Evolutionary conservation across 2,797 vertebrate genomes (phyloP).

Genomic region (Periophthalmus magnuspinnatus): DNA sequence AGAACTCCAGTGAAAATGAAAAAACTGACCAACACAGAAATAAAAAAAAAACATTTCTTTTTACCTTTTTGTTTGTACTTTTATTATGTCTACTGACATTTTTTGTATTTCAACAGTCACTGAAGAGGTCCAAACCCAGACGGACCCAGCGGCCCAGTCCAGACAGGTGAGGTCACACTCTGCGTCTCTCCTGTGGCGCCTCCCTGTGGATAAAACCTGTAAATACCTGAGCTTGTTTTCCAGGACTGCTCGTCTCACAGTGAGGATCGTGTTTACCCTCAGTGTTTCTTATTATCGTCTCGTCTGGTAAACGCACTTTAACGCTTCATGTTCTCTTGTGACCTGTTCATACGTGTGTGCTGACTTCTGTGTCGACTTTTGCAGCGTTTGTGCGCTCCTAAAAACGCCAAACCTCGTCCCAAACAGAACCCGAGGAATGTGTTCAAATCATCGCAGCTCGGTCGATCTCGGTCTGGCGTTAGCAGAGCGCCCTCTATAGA

Average conservation of each 20-base stretch:
- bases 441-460: constrained; percentile 42
- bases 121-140: constrained; percentile 14
- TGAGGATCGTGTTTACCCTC: constrained; percentile 57
- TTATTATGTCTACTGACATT: constrained; percentile 3
- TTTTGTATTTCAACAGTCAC: constrained; percentile 38
- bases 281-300: constrained; percentile 72
- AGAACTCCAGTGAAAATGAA: no score
- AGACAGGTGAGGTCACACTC: constrained; percentile 51
- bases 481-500: constrained; percentile 50
- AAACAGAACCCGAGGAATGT: constrained; percentile 58
- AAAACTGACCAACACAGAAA: no score
- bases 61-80: not conserved
- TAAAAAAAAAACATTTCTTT: not conserved
- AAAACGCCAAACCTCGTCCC: constrained; percentile 29
- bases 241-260: constrained; percentile 51
- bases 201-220: constrained; percentile 35
- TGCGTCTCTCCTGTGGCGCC: constrained; percentile 26
- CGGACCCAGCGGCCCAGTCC: constrained; percentile 12
- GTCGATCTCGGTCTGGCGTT: constrained; percentile 34
- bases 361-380: constrained; percentile 17
- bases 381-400: constrained; percentile 37
- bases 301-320: constrained; percentile 66
- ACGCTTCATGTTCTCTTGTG: no score
- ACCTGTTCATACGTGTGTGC: not conserved
- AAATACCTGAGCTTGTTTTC: constrained; percentile 13